Evolutionary conservation across 2,113 vertebrate species (phyloP).

Genomic region (Mormyrus lacerda): DNA sequence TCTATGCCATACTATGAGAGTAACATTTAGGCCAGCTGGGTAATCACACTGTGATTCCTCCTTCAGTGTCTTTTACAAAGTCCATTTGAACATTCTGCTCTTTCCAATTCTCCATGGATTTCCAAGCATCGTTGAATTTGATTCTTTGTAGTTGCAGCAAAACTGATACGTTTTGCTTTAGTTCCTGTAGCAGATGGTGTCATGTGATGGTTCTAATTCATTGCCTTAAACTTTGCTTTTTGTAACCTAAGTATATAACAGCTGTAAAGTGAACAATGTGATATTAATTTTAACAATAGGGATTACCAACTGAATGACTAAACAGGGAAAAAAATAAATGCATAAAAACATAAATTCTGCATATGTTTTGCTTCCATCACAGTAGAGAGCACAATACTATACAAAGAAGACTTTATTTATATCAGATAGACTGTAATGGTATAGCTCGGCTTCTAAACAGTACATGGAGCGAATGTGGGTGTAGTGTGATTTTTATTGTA

Average conservation of each 20-base stretch:
- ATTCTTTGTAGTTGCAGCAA: slow-evolving; percentile 12
- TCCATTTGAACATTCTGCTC: not conserved
- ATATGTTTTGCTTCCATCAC: not conserved
- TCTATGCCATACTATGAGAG: not conserved
- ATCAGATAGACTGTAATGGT: not conserved
- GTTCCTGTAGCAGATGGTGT: slow-evolving; percentile 13
- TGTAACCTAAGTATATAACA: not conserved
- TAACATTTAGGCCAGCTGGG: not conserved
- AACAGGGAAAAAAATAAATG: not conserved
- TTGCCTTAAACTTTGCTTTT: not conserved
- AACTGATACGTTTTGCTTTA: not conserved
- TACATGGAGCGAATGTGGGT: not conserved
- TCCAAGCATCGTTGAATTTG: not conserved
- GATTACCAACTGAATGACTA: not conserved
- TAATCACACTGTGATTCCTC: not conserved
- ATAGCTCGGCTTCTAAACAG: not conserved
- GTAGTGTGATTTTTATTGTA: not conserved
- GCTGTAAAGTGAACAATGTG: not conserved
- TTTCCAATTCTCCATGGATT: not conserved
- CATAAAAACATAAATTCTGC: not conserved
- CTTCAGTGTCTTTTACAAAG: not conserved
- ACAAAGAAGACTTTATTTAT: not conserved
- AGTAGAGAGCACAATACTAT: not conserved
- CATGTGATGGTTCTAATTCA: not conserved
- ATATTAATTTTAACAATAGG: not conserved